Evolutionary conservation across 2,888 invertebrate genomes (phyloP).

Genomic region (Conops quadrifasciatus): DNA sequence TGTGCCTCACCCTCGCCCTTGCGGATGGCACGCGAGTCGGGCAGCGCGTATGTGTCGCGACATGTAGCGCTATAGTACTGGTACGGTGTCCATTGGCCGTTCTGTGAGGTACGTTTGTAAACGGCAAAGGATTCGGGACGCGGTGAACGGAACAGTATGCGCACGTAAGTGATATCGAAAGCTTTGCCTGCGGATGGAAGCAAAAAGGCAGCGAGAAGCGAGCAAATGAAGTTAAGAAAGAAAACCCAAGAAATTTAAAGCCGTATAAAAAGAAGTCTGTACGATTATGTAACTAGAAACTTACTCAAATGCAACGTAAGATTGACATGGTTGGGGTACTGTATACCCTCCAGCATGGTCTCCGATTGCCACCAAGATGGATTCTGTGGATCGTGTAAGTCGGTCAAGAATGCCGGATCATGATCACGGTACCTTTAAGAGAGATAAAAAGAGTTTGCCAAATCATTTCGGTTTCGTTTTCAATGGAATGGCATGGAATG

Average conservation of each 20-base stretch:
- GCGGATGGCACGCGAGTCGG: slow-evolving; percentile 77
- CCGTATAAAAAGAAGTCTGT: not conserved
- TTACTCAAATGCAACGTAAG: slow-evolving; percentile 87
- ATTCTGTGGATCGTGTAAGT: slow-evolving; percentile 88
- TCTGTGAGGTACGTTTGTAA: slow-evolving; percentile 83
- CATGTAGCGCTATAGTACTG: slow-evolving; percentile 95
- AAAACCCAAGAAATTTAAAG: not conserved
- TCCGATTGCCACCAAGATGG: slow-evolving; percentile 98
- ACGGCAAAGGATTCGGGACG: slow-evolving; percentile 97
- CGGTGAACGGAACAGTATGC: slow-evolving; percentile 92
- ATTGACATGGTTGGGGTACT: slow-evolving; percentile 91
- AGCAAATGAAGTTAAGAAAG: not conserved
- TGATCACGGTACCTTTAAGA: slow-evolving; percentile 69
- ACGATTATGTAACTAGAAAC: slow-evolving; percentile 44
- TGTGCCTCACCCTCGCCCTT: slow-evolving; percentile 84
- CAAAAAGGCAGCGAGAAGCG: not conserved
- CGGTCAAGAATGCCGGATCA: slow-evolving; percentile 82
- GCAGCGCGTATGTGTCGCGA: slow-evolving; percentile 86
- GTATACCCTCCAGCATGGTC: slow-evolving; percentile 94
- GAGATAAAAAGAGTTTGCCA: not conserved
- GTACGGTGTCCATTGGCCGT: slow-evolving; percentile 86
- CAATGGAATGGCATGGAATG: not conserved
- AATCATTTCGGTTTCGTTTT: not conserved
- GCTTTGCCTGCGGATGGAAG: slow-evolving; percentile 80
- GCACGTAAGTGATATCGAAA: slow-evolving; percentile 96